Evolutionary conservation across 2,113 vertebrate species (phyloP).

Genomic region (Numida meleagris): DNA sequence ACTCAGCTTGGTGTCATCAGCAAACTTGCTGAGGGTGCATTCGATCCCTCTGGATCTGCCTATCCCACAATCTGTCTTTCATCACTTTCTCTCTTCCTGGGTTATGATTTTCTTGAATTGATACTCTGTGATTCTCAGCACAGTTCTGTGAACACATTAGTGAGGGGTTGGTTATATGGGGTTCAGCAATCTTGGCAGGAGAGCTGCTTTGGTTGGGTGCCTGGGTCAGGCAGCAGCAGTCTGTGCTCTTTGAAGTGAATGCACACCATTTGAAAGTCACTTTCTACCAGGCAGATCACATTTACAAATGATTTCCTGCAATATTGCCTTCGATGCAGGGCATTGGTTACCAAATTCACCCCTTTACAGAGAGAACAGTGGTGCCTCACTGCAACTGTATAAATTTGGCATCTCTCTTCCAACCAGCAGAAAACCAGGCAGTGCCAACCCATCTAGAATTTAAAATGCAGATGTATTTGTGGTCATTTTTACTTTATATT

Average conservation of each 20-base stretch:
- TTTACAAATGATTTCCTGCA: neutral
- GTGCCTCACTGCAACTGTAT: fast-evolving
- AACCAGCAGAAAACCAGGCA: neutral
- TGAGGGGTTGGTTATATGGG: neutral
- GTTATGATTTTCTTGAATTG: neutral
- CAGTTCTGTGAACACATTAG: fast-evolving
- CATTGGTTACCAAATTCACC: fast-evolving
- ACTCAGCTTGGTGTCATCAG: no score
- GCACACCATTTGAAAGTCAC: neutral
- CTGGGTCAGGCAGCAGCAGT: fast-evolving
- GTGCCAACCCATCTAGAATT: neutral
- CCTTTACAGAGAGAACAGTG: neutral
- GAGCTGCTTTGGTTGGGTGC: neutral
- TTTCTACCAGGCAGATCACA: neutral
- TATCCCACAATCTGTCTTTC: neutral
- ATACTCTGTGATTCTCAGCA: neutral
- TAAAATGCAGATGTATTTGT: slow-evolving; percentile 8
- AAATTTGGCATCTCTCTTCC: neutral
- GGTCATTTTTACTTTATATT: neutral
- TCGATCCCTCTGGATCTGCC: no score
- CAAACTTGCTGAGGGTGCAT: no score
- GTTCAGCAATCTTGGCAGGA: neutral
- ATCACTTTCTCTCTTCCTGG: neutral
- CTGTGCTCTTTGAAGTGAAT: neutral
- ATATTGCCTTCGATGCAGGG: fast-evolving